Base-by-base conservation (phyloP, 2,797 vertebrate genomes). In the Sparidentex hasta region DNA sequence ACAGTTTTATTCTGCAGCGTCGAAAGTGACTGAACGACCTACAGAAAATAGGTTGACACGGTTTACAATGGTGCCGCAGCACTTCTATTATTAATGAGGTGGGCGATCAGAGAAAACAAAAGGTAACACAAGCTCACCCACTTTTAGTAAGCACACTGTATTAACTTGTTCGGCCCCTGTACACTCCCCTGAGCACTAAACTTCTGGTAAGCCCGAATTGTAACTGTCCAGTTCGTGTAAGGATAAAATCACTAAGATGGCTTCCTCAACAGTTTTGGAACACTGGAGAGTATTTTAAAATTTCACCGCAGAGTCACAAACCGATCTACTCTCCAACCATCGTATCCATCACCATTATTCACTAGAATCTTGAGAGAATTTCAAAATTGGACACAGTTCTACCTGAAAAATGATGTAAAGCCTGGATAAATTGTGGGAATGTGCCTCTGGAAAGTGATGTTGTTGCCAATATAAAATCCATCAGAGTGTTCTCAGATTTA, bases 81-180 rank as follows among this genome's bases (percentile, higher is more conserved):
- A 51, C 43, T 75, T 93, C 38, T 63, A 94, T 95, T 90, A 94
- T 95, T 93, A 65, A 95, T 91, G 83, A 80, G 44, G 44, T 80
- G 69, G 61, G 51, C 5, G 64, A 90, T 83, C 69, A 68, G 69
- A 71, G 51, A 65, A 82, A 78, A 66, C 67, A 64, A 69, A 67
- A 67, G 82, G 92, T 89, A 94, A 94, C 91, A 88, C 71, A 88
- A 92, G 79, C 84, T 82, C 59, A 54, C 38, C 71, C 80, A 57
- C 57, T 81, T 41, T 46, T 47, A n/a, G 7, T 5, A 11, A 29
- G 38, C 3, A 81, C 23, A 76, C 86, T 74, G 79, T 43, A 65
- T 55, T 52, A 71, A 85, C 7, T 63, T 52, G 61, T 65, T 25
- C 41, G 46, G 65, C 65, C 75, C 65, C 43, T 51, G 7, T n/a